Evolutionary conservation across 2,888 invertebrate species (phyloP), one percentile per base, ranked within the genome.

Genomic region (Globia sparganii): DNA sequence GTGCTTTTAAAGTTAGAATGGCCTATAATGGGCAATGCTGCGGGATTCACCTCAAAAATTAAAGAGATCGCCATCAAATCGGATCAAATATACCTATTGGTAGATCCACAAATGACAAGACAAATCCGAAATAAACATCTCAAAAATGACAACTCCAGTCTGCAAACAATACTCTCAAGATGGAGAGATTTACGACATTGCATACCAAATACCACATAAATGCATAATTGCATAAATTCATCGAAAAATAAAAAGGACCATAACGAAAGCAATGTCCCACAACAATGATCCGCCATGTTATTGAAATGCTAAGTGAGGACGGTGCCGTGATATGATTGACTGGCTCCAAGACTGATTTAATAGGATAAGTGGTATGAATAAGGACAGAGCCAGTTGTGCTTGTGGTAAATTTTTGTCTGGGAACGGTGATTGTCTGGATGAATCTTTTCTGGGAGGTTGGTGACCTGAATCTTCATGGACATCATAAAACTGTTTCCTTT

Each of bases 251-350:
- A 80, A 74, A 65, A 67, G 67, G 49, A 25, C 40, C 9, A 21
- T 15, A 78, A 31, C 53, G 58, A 58, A 74, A 64, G 46, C 67
- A 53, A 62, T 18, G 69, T 59, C 34, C 21, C 69, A 67, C 31
- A 75, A 76, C 85, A 75, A 82, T 84, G 77, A 31, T 37, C 64
- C 66, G 71, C 34, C 72, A 68, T 66, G 72, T 69, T 79, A 80
- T 88, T 88, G 87, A 86, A 84, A 86, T 88, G 88, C 87, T 83
- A 85, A 85, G 80, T 78, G 82, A 72, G 71, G 58, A 58, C 69
- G 64, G 65, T 77, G 77, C 61, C 37, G 43, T 69, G 77, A 74
- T 80, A 81, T 86, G 86, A 87, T 77, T 87, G 87, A 86, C 73
- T 81, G 78, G 68, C n/a, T 80, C 73, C 75, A 80, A 74, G 78